Percentiles rank a stretch among this genome's conserved stretches.
These are phyloP conservation scores for Sebastiscus albofasciatus DNA, from an alignment of 2,797 vertebrate species.

Conservation along the genomic window DNA sequence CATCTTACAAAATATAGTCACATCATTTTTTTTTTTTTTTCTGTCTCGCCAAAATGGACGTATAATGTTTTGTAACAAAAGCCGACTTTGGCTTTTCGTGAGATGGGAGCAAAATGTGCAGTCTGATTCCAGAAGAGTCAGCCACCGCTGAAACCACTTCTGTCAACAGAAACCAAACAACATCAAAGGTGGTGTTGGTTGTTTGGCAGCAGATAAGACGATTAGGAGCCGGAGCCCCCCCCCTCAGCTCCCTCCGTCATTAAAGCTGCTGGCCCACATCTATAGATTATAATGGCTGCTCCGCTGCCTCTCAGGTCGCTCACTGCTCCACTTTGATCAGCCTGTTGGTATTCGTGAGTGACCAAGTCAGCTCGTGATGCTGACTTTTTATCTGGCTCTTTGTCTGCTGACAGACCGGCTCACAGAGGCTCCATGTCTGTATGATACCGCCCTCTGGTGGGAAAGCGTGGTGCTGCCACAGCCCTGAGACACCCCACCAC, in stretches of 20 bases:
- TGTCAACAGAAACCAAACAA: conserved; percentile 39
- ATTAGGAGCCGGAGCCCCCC: conserved; percentile 32
- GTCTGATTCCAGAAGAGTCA: conserved; percentile 23
- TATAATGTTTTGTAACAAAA: not conserved
- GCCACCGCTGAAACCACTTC: conserved; percentile 21
- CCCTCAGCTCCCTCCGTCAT: conserved; percentile 41
- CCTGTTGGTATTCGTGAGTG: conserved; percentile 37
- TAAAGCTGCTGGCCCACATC: conserved; percentile 56
- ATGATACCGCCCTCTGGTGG: conserved; percentile 66
- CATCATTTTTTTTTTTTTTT: not conserved
- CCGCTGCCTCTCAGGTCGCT: conserved; percentile 34
- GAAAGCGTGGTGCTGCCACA: not conserved
- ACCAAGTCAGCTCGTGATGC: conserved; percentile 58
- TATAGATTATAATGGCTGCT: conserved; percentile 37
- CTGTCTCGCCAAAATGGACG: not conserved
- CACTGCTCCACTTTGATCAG: conserved; percentile 46
- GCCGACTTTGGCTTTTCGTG: not conserved
- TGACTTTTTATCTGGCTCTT: conserved; percentile 34
- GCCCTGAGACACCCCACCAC: not conserved
- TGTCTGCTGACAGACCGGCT: conserved; percentile 25
- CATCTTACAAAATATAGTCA: not conserved
- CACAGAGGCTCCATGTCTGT: conserved; percentile 26
- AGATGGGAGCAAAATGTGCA: not conserved
- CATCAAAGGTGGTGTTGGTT: conserved; percentile 55
- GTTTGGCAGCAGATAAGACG: conserved; percentile 58